Conservation (phyloP, 2,888 invertebrate genomes). For the Tanypteryx hageni region DNA sequence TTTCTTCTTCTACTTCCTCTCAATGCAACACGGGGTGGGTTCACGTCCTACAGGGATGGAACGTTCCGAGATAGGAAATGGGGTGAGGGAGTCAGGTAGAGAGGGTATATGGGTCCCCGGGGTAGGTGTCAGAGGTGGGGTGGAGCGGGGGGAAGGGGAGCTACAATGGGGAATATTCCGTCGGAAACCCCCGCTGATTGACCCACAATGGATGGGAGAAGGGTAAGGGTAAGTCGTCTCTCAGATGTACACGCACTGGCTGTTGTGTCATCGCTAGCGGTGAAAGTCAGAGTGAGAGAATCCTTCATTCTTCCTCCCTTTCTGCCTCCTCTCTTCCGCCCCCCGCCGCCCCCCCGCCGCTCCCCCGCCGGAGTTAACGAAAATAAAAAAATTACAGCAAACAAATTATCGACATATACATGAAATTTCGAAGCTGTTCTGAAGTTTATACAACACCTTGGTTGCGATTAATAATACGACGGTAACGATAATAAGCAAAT, state of each 20-base stretch:
- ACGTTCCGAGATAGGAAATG: not conserved
- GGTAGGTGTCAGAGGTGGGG: not conserved
- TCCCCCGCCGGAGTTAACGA: no score
- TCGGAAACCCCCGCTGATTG: constrained; percentile 22
- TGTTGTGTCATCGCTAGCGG: constrained; percentile 16
- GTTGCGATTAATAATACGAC: no score
- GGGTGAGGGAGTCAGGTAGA: not conserved
- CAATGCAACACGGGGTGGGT: not conserved
- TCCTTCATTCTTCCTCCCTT: not conserved
- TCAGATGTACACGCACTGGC: not conserved
- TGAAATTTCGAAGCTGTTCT: no score
- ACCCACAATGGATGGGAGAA: not conserved
- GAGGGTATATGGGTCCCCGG: not conserved
- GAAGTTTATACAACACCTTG: no score
- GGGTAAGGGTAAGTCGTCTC: not conserved
- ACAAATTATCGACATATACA: no score
- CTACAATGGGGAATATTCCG: constrained; percentile 11
- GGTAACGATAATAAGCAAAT: no score
- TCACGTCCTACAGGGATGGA: not conserved
- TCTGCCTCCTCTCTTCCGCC: no score
- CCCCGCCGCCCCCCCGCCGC: constrained; percentile 27
- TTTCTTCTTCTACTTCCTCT: not conserved
- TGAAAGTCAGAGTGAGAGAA: not conserved
- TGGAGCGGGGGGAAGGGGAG: not conserved
- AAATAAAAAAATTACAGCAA: no score